Evolutionary conservation across 2,888 invertebrate species (phyloP).

Genomic region (Leucoptera coffeella): DNA sequence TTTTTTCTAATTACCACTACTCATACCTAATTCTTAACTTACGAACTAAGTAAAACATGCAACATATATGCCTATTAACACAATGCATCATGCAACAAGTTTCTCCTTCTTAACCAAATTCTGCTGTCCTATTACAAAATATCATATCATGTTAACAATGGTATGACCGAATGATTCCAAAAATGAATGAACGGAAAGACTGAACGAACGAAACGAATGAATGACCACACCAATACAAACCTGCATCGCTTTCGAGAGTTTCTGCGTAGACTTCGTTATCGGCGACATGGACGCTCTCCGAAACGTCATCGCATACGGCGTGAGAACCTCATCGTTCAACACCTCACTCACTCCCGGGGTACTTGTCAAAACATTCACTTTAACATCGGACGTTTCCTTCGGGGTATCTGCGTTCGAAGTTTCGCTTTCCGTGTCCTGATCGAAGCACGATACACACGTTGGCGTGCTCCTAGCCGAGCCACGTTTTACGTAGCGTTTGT

Average conservation of each 20-base stretch:
- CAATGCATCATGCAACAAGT: too few species aligned
- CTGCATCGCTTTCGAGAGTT: slow-evolving; percentile 86
- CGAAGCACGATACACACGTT: slow-evolving; percentile 37
- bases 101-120: too few species aligned
- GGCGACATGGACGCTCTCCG: slow-evolving; percentile 80
- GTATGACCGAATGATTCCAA: slow-evolving; percentile 8
- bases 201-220: slow-evolving; percentile 1
- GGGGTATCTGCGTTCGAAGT: slow-evolving; percentile 18
- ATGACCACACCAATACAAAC: slow-evolving; percentile 38
- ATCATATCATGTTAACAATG: slow-evolving; percentile 5
- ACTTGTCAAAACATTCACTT: slow-evolving; percentile 73
- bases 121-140: too few species aligned
- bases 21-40: too few species aligned
- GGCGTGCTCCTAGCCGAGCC: slow-evolving; percentile 21
- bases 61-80: too few species aligned
- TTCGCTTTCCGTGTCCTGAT: slow-evolving; percentile 54
- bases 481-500: slow-evolving; percentile 38
- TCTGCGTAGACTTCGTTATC: slow-evolving; percentile 79
- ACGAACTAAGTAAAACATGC: too few species aligned
- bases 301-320: slow-evolving; percentile 36
- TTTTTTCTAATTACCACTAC: too few species aligned
- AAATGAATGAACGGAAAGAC: slow-evolving; percentile 6
- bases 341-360: slow-evolving; percentile 31
- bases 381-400: slow-evolving; percentile 21
- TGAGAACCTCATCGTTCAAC: slow-evolving; percentile 20